Percentiles rank a stretch among this genome's conserved stretches.
Evolutionary conservation across 2,113 vertebrate genomes (phyloP).

Genomic region (Corythaeola cristata): DNA sequence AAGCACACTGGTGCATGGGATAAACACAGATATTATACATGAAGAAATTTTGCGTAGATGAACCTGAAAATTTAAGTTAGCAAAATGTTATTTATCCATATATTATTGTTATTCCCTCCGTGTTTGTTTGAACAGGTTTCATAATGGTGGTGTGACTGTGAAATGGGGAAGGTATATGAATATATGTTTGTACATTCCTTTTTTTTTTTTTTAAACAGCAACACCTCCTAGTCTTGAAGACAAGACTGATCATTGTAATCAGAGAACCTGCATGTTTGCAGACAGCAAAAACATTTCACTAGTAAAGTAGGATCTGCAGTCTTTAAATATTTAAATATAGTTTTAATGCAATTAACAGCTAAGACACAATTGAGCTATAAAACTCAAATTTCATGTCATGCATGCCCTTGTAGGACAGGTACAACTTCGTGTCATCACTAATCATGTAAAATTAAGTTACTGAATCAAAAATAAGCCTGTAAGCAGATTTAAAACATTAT

Average conservation of each 20-base stretch:
- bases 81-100: not conserved
- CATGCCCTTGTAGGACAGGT: not conserved
- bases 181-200: rapidly evolving
- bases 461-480: not conserved
- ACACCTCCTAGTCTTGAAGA: not conserved
- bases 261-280: not conserved
- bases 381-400: not conserved
- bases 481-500: not conserved
- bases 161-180: not conserved
- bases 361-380: not conserved
- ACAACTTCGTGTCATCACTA: not conserved
- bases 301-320: not conserved
- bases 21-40: not conserved
- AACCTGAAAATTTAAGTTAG: not conserved
- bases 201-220: not conserved
- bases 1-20: not conserved
- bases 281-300: not conserved
- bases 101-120: not conserved
- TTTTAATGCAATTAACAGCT: not conserved
- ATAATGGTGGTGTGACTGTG: not conserved
- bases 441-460: not conserved
- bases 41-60: not conserved
- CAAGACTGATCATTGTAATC: not conserved
- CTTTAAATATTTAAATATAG: not conserved
- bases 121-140: not conserved